Evolutionary conservation across 2,113 vertebrate genomes (phyloP).

Genomic region (Zingel zingel): DNA sequence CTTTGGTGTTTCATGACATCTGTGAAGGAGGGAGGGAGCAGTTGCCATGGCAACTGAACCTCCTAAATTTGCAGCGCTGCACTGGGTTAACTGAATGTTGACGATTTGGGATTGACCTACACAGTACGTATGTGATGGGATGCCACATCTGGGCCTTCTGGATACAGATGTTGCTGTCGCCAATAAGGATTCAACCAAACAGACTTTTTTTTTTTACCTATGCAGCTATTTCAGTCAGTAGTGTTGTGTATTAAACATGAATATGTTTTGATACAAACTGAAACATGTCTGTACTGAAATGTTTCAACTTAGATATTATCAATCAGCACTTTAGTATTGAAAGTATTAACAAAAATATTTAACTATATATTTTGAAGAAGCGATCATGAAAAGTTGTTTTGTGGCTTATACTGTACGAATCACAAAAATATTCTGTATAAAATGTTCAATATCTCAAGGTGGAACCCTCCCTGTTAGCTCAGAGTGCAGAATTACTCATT

Average conservation of each 20-base stretch:
- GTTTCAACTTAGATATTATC: no score
- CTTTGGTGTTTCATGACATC: conserved; percentile 61
- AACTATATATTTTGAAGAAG: not conserved
- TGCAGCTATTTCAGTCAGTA: not conserved
- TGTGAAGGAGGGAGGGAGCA: conserved; percentile 13
- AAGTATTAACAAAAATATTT: no score
- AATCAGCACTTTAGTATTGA: no score
- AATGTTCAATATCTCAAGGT: not conserved
- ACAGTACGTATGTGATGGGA: not conserved
- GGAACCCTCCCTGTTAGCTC: no score
- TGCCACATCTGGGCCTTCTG: accelerated
- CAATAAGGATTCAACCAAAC: not conserved
- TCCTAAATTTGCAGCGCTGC: conserved; percentile 25
- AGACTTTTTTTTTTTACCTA: not conserved
- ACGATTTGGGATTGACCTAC: not conserved
- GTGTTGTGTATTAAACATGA: not conserved
- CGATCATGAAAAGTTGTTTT: not conserved
- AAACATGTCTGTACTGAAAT: not conserved
- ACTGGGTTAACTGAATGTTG: not conserved
- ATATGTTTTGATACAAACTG: not conserved
- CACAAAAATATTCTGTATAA: not conserved
- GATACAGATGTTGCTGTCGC: not conserved
- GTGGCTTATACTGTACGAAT: not conserved
- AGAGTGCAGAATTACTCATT: not conserved
- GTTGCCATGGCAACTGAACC: conserved; percentile 53